Conservation (phyloP, 2,113 vertebrate species). For the Strix uralensis region DNA sequence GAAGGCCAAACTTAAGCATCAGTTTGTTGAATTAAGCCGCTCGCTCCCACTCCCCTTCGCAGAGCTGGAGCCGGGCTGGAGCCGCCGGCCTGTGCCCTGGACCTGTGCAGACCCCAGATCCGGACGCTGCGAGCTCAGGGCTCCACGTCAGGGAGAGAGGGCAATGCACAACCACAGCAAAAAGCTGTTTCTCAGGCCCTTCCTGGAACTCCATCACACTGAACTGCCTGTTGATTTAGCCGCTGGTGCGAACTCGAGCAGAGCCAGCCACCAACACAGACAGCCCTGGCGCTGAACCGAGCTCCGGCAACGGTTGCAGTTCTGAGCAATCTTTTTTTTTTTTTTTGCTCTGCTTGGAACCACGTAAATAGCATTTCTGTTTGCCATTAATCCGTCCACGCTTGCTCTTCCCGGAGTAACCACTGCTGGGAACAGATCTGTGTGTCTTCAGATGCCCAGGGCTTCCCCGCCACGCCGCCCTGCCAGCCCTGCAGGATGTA, state of each 20-base stretch:
- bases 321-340: background rate
- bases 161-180: background rate
- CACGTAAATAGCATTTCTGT: background rate
- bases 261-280: background rate
- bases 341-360: background rate
- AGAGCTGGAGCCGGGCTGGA: background rate
- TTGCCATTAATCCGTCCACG: background rate
- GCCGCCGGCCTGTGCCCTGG: no score
- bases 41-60: background rate
- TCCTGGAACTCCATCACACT: background rate
- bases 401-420: background rate
- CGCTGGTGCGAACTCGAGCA: background rate
- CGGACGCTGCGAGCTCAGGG: accelerated
- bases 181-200: background rate
- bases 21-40: background rate
- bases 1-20: background rate
- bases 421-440: background rate
- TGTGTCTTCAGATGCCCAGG: background rate
- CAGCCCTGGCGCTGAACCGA: background rate
- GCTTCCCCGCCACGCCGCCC: background rate
- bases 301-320: background rate
- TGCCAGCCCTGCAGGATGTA: background rate
- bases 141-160: background rate
- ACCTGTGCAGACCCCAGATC: no score
- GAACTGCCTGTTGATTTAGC: background rate